These are phyloP conservation scores for Tryphoninae sp. DNA, from an alignment of 2,888 invertebrate species.

Conservation along the genomic window DNA sequence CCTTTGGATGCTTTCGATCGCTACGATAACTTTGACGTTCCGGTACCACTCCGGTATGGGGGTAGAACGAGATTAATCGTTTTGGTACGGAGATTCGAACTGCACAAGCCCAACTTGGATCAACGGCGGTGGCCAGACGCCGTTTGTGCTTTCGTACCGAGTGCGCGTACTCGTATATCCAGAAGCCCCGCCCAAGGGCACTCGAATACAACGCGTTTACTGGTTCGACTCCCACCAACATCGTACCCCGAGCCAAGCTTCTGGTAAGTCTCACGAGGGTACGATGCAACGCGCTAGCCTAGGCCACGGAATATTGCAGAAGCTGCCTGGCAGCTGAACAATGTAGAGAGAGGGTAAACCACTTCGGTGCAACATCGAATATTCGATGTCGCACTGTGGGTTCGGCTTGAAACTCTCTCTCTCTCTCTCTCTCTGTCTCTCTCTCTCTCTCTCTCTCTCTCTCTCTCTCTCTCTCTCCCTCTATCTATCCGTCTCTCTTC, in stretches of 20 bases:
- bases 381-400: neutral
- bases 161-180: constrained; percentile 69
- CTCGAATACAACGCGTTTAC: constrained; percentile 60
- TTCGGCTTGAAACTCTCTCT: neutral
- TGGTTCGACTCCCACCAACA: constrained; percentile 67
- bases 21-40: too few relatives aligned
- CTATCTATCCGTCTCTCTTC: too few relatives aligned
- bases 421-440: neutral
- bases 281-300: constrained; percentile 33
- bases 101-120: constrained; percentile 62
- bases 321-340: constrained; percentile 54
- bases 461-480: too few relatives aligned
- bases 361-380: constrained; percentile 8
- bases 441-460: neutral
- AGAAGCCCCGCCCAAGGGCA: constrained; percentile 74
- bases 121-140: constrained; percentile 78
- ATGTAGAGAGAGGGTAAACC: constrained; percentile 31
- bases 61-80: neutral
- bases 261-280: neutral
- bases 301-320: constrained; percentile 36
- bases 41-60: too few relatives aligned
- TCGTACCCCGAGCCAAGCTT: neutral
- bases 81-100: constrained; percentile 52
- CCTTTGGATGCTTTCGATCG: too few relatives aligned
- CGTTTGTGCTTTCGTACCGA: constrained; percentile 74